These are phyloP conservation scores for Drosophila gaucha DNA, from an alignment of 2,888 invertebrate genomes.

Conservation along the genomic window DNA sequence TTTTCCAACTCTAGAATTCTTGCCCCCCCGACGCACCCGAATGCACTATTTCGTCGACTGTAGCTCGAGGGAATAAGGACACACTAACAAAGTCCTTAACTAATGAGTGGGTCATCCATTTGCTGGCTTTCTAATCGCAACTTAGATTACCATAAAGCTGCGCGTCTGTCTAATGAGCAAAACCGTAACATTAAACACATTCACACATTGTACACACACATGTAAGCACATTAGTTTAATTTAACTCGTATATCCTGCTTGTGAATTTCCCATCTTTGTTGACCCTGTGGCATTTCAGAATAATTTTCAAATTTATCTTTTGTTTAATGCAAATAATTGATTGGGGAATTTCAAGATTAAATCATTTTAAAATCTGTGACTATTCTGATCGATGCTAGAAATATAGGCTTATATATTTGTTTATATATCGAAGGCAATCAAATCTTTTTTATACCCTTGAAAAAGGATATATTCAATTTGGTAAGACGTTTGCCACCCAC, in stretches of 20 bases:
- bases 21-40: background rate
- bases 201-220: background rate
- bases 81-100: slow-evolving; percentile 11
- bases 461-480: too few relatives aligned
- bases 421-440: too few relatives aligned
- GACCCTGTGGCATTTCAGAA: background rate
- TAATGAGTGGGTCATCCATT: slow-evolving; percentile 16
- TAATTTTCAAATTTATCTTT: slow-evolving; percentile 2
- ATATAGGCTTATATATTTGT: too few relatives aligned
- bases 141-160: background rate
- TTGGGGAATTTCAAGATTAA: background rate
- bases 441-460: too few relatives aligned
- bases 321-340: background rate
- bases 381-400: too few relatives aligned
- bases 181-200: background rate
- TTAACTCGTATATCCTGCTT: background rate
- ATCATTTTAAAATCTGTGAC: background rate
- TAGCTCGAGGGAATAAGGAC: background rate
- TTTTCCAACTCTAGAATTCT: background rate
- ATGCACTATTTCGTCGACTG: background rate
- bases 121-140: slow-evolving; percentile 1
- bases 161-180: slow-evolving; percentile 11
- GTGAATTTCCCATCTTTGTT: background rate
- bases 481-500: too few relatives aligned
- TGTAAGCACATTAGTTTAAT: background rate